phyloP scores from a whole-genome alignment of 2,113 vertebrate species.

The Ammodytes dubius region DNA sequence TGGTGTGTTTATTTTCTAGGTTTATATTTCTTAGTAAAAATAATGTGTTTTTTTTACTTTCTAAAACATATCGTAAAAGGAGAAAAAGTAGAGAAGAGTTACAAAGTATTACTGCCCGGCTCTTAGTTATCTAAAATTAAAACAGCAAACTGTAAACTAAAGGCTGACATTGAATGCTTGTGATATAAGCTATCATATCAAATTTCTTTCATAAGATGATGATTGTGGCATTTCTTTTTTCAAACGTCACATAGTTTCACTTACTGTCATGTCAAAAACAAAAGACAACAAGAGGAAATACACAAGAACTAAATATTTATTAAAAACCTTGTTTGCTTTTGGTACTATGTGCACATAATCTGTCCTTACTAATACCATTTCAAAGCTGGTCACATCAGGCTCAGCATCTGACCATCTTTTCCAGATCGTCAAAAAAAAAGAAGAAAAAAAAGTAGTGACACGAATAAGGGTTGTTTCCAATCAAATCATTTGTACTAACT shows the following conservation, averaged over 20 bases:
- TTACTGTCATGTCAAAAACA: conserved; percentile 9
- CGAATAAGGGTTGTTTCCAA: conserved; percentile 13
- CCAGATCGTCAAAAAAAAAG: conserved; percentile 16
- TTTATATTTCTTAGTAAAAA: not conserved
- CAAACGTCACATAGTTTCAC: conserved; percentile 32
- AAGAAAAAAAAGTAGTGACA: not conserved
- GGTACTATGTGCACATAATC: conserved; percentile 6
- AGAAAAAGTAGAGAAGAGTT: not conserved
- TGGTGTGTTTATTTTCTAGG: not conserved
- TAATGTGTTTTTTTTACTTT: not conserved
- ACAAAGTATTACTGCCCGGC: not conserved
- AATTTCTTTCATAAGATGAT: not conserved
- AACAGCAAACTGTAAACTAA: not conserved
- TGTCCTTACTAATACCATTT: not conserved
- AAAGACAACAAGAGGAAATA: not conserved
- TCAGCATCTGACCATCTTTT: conserved; percentile 27
- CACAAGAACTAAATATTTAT: not conserved
- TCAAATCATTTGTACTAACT: conserved; percentile 59
- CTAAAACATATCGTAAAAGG: not conserved
- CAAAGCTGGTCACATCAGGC: conserved; percentile 12
- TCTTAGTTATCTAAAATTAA: not conserved
- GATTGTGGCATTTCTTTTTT: not conserved
- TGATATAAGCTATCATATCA: not conserved
- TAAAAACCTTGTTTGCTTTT: conserved; percentile 2
- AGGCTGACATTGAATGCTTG: not conserved